Conservation (phyloP, 2,888 invertebrate species). For the Cetonia aurata region DNA sequence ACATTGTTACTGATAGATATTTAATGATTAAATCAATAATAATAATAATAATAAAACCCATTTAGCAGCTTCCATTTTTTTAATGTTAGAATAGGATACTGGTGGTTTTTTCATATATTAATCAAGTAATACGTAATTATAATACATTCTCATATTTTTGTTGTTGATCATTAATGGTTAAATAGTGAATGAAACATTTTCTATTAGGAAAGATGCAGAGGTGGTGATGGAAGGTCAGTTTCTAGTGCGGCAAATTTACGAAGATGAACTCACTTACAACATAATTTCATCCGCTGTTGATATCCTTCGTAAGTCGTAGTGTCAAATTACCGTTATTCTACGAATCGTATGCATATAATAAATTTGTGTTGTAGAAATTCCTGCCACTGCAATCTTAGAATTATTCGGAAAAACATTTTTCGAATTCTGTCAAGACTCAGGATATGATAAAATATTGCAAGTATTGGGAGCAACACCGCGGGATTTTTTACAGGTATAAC, state of each 20-base stretch:
- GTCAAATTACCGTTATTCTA: constrained; percentile 52
- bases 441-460: constrained; percentile 96
- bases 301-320: constrained; percentile 80
- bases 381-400: constrained; percentile 90
- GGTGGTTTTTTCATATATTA: no score
- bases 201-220: constrained; percentile 87
- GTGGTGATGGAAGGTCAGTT: constrained; percentile 96
- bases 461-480: constrained; percentile 94
- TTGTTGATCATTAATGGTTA: no score
- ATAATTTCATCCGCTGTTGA: constrained; percentile 93
- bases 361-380: constrained; percentile 77
- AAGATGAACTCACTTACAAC: constrained; percentile 95
- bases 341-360: no score
- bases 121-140: no score
- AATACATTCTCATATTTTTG: no score
- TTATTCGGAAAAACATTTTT: constrained; percentile 95
- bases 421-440: constrained; percentile 96
- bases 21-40: no score
- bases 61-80: no score
- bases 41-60: no score
- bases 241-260: constrained; percentile 93
- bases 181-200: background rate
- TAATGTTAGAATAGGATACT: no score
- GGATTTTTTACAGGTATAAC: constrained; percentile 89
- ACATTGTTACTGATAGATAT: no score